Base-by-base conservation (phyloP, 1,140 invertebrate genomes). In the Drosophila subpulchrella region DNA sequence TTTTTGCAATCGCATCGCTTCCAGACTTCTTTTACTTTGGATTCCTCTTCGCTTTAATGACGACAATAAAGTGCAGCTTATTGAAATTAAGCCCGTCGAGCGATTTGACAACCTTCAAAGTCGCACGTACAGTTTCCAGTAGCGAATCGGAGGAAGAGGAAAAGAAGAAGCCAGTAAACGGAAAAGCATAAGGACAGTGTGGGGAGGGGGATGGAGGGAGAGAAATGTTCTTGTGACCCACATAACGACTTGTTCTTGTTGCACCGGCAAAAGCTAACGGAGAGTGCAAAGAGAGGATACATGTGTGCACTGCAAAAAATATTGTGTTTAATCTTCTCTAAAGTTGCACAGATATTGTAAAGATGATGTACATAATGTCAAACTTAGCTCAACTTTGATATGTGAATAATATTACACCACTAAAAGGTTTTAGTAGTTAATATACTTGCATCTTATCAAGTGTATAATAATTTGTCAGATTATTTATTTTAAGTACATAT, bases 241-340 rank as follows among this genome's bases (percentile, higher is more conserved):
- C 73, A 59, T 76, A 59, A 46, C 38, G 36, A 76, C 72, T 76
- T 76, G 73, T 76, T 76, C 60, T 75, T 73, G 70, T 78, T 85
- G 82, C 83, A 86, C 82, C 82, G 82, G 82, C 82, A 68, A 76
- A 75, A 79, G 53, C 17, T 72, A 79, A 74, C 81, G 67, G 65
- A 59, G 53, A 57, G 62, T 57, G 65, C 15, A 65, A 67, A 65
- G 54, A 77, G 63, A 39, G 67, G 54, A 78, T 39, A 60, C 44
- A 62, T 4, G 4, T 27, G 3, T 30, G 27, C 48, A 51, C 48
- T 30, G 30, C 7, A 17, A 34, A 50, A 32, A 44, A 41, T 6
- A 39, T 20, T 20, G 0, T 20, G 20, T 20, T 20, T 20, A 20
- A 20, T 2, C 27, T 27, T 27, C 27, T 27, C 27, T 5, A 3